Evolutionary conservation across 2,888 invertebrate species (phyloP), one percentile per base, ranked within the genome.

Genomic region (Odontomyia ornata): DNA sequence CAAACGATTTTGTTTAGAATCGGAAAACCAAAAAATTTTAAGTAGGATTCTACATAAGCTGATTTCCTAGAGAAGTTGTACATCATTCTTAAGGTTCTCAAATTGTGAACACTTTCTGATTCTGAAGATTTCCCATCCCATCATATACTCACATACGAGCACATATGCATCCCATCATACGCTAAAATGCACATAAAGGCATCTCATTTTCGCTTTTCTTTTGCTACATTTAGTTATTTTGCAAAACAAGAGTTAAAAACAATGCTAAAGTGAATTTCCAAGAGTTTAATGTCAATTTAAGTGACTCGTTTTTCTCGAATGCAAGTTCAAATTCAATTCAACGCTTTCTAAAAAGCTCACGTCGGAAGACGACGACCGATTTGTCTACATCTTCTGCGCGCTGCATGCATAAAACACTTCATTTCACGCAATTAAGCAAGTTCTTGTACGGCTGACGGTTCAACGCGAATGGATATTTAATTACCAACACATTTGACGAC

Each of bases 381-480:
- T 36, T 9, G 36, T 36, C 36, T 9, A 18, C 30, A 36, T 21
- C 43, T 15, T 4, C 13, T 25, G 7, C 21, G 2, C 60, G 25
- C 36, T 36, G 5, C 36, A 36, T 36, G 65, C 65, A 69, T 69
- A 69, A 69, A 69, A 69, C 69, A 69, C 69, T 69, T 69, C 21
- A 69, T 69, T 69, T 69, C 69, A 47, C 69, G 69, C 69, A 69
- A 69, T 69, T 69, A 69, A 46, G n/a, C 2, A 47, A 46, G 69
- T 69, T 69, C 69, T 69, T 69, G 47, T n/a, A 25, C 52, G 62
- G 15, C 52, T 21, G 25, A 46, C 67, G 21, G 43, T 23, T 23
- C 21, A 25, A 23, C 47, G 65, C 65, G 69, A 69, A 69, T 69
- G 69, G 69, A 69, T 69, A 69, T 69, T 69, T 69, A 69, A 69